phyloP scores from a whole-genome alignment of 1,140 invertebrate species.

The Drosophila nigromelanica region DNA sequence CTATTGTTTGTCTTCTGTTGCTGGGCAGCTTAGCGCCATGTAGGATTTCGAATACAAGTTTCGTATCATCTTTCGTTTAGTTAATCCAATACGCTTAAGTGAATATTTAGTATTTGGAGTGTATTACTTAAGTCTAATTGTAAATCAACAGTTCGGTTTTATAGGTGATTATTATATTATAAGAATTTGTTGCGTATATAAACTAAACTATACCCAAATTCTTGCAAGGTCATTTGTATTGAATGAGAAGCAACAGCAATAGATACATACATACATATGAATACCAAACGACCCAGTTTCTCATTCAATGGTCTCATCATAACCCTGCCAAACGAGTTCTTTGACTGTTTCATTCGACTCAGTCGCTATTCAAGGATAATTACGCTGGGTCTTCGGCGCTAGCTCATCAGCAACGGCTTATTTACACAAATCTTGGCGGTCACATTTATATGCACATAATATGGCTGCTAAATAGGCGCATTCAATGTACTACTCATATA shows the following conservation, averaged over 20 bases:
- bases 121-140: too few species aligned
- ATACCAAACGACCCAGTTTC: slow-evolving; percentile 39
- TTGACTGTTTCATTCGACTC: slow-evolving; percentile 16
- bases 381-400: slow-evolving; percentile 5
- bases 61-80: slow-evolving; percentile 12
- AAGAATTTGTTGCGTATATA: too few species aligned
- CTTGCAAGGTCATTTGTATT: slow-evolving; percentile 16
- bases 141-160: background rate
- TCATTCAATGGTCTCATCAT: slow-evolving; percentile 27
- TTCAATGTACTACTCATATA: slow-evolving; percentile 24
- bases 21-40: too few species aligned
- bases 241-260: background rate
- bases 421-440: slow-evolving; percentile 49
- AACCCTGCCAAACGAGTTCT: slow-evolving; percentile 1
- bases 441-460: slow-evolving; percentile 2
- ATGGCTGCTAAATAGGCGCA: slow-evolving; percentile 38
- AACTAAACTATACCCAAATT: background rate
- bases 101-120: too few species aligned
- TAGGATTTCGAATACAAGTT: slow-evolving; percentile 6
- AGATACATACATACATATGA: too few species aligned
- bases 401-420: slow-evolving; percentile 38
- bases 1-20: too few species aligned
- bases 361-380: slow-evolving; percentile 37
- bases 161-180: too few species aligned
- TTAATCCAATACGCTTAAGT: background rate